Conservation (phyloP, 1,140 invertebrate genomes). For the Drosophila bipectinata region DNA sequence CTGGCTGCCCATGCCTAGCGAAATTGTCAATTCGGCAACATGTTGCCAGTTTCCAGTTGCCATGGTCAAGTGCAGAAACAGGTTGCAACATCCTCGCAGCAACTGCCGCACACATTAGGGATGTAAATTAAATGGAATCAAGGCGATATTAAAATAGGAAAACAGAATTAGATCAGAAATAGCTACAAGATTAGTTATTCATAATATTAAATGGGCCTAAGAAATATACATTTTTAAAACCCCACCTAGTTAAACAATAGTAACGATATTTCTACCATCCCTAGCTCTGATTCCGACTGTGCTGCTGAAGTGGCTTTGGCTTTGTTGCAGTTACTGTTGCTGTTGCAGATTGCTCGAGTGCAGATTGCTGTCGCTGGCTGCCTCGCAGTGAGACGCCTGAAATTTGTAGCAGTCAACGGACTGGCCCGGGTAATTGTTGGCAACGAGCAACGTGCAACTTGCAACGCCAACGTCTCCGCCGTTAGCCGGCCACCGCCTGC, state of each 20-base stretch:
- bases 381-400: slow-evolving; percentile 65
- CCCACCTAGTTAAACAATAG: neutral
- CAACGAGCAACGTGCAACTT: slow-evolving; percentile 58
- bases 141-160: neutral
- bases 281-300: slow-evolving; percentile 5
- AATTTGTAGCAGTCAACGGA: slow-evolving; percentile 79
- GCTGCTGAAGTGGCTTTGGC: slow-evolving; percentile 1
- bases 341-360: slow-evolving; percentile 66
- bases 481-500: slow-evolving; percentile 10
- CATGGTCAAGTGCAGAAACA: slow-evolving; percentile 80
- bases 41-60: slow-evolving; percentile 53
- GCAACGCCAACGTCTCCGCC: slow-evolving; percentile 59
- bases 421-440: slow-evolving; percentile 55
- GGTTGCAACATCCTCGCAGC: slow-evolving; percentile 71
- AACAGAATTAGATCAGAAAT: neutral
- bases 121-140: neutral
- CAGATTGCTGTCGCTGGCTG: slow-evolving; percentile 68
- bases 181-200: neutral
- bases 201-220: too few species aligned
- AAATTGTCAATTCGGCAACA: slow-evolving; percentile 82
- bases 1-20: slow-evolving; percentile 61
- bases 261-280: neutral
- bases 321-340: slow-evolving; percentile 30
- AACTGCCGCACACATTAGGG: slow-evolving; percentile 36
- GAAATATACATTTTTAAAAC: too few species aligned